These are phyloP conservation scores for Petrocephalus zakoni DNA, from an alignment of 2,113 vertebrate genomes.

Conservation along the genomic window DNA sequence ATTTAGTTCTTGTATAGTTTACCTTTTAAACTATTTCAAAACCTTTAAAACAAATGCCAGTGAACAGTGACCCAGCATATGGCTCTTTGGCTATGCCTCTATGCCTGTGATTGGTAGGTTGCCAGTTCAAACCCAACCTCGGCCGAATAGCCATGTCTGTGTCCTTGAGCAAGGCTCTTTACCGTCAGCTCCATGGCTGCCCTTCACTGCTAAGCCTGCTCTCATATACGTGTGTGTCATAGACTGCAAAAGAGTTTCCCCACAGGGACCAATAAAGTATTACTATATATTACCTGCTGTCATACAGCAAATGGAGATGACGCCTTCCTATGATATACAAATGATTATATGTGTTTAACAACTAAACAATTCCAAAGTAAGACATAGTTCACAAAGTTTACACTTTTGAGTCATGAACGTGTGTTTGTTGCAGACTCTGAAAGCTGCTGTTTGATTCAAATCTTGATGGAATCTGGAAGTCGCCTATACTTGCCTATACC, in stretches of 20 bases:
- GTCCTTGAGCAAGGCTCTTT: neutral
- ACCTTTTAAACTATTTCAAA: neutral
- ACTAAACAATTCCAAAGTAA: neutral
- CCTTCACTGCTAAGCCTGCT: neutral
- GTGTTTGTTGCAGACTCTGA: neutral
- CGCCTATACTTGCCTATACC: neutral
- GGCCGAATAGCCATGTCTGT: neutral
- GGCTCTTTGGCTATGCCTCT: neutral
- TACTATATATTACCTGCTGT: neutral
- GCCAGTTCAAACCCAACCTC: neutral
- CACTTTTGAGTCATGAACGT: neutral
- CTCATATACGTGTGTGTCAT: neutral
- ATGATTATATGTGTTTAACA: neutral
- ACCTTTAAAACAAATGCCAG: neutral
- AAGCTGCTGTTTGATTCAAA: neutral
- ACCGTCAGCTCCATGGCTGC: neutral
- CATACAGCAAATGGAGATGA: neutral
- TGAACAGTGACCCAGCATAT: neutral
- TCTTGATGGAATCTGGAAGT: neutral
- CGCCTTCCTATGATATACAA: neutral
- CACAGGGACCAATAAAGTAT: neutral
- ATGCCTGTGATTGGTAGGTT: neutral
- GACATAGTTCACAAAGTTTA: too few species aligned
- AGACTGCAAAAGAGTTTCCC: neutral
- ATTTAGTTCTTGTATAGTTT: neutral